phyloP scores from a whole-genome alignment of 23 tunicate genomes.

The Trididemnum nubilum region DNA sequence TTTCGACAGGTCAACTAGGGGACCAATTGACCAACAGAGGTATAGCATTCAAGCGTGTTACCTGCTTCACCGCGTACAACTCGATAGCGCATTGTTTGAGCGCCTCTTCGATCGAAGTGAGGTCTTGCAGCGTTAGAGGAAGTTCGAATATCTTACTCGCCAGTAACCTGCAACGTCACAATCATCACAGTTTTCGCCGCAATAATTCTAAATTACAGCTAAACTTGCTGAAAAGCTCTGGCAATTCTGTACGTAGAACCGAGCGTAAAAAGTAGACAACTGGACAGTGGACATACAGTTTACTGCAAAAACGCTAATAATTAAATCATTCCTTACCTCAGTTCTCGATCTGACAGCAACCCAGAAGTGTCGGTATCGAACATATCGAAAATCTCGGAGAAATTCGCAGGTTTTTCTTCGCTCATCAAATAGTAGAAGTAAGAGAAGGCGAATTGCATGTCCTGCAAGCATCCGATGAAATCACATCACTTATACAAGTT shows the following conservation, averaged over 20 bases:
- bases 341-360: conserved; percentile 87
- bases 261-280: too few relatives aligned
- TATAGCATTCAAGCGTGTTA: too few relatives aligned
- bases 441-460: conserved; percentile 97
- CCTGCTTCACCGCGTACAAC: too few relatives aligned
- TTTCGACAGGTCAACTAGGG: too few relatives aligned
- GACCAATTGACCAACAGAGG: too few relatives aligned
- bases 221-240: too few relatives aligned
- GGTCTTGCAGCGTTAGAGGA: conserved; percentile 72
- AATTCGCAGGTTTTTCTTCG: conserved; percentile 41
- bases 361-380: conserved; percentile 76
- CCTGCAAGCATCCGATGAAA: conserved; percentile 60
- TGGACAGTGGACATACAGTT: too few relatives aligned
- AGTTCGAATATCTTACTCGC: conserved; percentile 61
- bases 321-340: conserved; percentile 50
- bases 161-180: conserved; percentile 56
- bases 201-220: not conserved
- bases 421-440: conserved; percentile 88
- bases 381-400: conserved; percentile 54
- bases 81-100: conserved; percentile 71
- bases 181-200: not conserved
- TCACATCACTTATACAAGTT: too few relatives aligned
- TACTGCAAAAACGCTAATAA: not conserved
- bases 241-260: too few relatives aligned
- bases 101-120: conserved; percentile 56